Conservation (phyloP, 2,113 vertebrate species). For the Sminthopsis crassicaudata region DNA sequence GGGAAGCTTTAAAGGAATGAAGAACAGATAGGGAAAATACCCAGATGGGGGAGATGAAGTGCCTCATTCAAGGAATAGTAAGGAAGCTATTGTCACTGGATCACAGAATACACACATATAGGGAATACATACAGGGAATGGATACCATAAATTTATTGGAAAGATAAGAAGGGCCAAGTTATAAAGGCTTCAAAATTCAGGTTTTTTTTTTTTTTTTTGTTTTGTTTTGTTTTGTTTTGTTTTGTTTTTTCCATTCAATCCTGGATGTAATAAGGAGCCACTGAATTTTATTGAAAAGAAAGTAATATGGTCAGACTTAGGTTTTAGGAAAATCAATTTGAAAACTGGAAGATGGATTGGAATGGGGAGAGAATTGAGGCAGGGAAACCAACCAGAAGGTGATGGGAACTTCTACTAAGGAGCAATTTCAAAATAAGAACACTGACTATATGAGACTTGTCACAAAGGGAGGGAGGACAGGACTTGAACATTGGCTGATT, state of each 20-base stretch:
- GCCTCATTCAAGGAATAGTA: neutral
- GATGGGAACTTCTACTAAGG: too few species aligned
- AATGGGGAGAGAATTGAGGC: neutral
- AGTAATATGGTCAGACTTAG: neutral
- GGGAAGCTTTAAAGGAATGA: neutral
- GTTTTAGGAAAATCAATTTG: neutral
- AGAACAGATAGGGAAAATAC: neutral
- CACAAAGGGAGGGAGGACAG: too few species aligned
- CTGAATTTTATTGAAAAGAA: neutral
- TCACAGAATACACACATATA: neutral
- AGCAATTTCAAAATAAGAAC: too few species aligned
- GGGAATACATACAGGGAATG: neutral
- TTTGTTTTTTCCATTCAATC: neutral
- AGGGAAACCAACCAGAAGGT: neutral
- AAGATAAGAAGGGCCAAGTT: neutral
- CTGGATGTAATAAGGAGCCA: neutral
- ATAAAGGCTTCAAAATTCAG: neutral
- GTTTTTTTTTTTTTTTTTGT: too few species aligned
- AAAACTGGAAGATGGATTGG: neutral
- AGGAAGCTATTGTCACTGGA: neutral
- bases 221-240: too few species aligned
- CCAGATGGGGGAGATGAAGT: neutral
- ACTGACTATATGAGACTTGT: too few species aligned
- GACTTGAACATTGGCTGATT: too few species aligned
- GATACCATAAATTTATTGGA: neutral